Evolutionary conservation across 1,140 invertebrate genomes (phyloP).

Genomic region (Drosophila takahashii): DNA sequence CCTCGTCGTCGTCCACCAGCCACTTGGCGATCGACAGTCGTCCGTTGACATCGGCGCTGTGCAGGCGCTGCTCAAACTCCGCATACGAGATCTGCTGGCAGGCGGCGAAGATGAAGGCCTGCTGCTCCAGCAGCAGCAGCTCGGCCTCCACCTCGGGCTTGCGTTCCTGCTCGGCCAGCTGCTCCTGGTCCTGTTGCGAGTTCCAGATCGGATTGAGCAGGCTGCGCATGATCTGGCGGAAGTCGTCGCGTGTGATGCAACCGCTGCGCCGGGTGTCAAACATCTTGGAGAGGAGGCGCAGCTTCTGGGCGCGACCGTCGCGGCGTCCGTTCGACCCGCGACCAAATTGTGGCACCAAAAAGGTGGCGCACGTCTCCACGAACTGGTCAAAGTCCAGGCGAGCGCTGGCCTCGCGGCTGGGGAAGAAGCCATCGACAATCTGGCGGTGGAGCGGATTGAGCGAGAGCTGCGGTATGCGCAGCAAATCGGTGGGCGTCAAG

Average conservation of each 20-base stretch:
- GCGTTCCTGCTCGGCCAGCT: background rate
- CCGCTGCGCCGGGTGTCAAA: slow-evolving; percentile 37
- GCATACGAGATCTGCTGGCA: slow-evolving; percentile 20
- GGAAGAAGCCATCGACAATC: slow-evolving; percentile 60
- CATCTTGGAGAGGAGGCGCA: slow-evolving; percentile 49
- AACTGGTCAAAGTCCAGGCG: slow-evolving; percentile 52
- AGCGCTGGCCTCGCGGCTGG: slow-evolving; percentile 2
- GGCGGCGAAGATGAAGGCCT: slow-evolving; percentile 21
- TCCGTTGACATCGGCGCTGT: slow-evolving; percentile 17
- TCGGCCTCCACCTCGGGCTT: slow-evolving; percentile 29
- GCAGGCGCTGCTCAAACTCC: slow-evolving; percentile 42
- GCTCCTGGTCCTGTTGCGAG: background rate
- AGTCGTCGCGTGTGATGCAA: slow-evolving; percentile 38
- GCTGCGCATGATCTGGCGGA: slow-evolving; percentile 23
- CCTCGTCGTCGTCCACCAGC: slow-evolving; percentile 14
- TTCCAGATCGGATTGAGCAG: background rate
- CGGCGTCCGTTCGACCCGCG: background rate
- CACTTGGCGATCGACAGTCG: slow-evolving; percentile 48
- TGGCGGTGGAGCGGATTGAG: slow-evolving; percentile 57
- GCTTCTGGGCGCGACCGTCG: slow-evolving; percentile 33
- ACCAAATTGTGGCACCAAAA: slow-evolving; percentile 34
- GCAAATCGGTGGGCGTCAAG: slow-evolving; percentile 60
- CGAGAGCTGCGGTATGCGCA: slow-evolving; percentile 58
- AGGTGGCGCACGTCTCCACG: slow-evolving; percentile 39
- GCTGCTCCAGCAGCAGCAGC: slow-evolving; percentile 38